These are phyloP conservation scores for Pristionchus maxplancki DNA, from an alignment of 2,888 invertebrate genomes.

Conservation along the genomic window DNA sequence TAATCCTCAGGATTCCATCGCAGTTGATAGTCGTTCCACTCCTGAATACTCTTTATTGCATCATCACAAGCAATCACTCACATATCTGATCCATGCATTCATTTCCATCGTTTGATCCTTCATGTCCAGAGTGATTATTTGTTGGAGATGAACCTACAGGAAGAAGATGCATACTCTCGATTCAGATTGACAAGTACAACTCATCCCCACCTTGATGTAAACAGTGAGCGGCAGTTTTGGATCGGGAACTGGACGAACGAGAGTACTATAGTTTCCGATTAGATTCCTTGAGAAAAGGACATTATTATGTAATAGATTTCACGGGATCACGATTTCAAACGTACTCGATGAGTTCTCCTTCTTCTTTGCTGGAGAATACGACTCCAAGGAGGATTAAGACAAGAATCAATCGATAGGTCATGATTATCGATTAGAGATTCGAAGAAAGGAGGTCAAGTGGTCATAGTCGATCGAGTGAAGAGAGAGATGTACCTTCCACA, in stretches of 20 bases:
- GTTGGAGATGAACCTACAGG: slow-evolving; percentile 37
- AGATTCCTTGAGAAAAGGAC: neutral
- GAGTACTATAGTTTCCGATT: slow-evolving; percentile 46
- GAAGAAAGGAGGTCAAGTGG: neutral
- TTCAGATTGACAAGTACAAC: neutral
- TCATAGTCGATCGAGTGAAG: slow-evolving; percentile 27
- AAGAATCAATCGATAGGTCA: neutral
- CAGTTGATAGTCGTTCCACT: slow-evolving; percentile 49
- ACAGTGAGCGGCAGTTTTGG: slow-evolving; percentile 39
- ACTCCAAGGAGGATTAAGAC: neutral
- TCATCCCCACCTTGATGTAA: slow-evolving; percentile 16
- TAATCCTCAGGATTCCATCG: slow-evolving; percentile 41
- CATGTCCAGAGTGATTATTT: slow-evolving; percentile 48
- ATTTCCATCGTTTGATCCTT: slow-evolving; percentile 50
- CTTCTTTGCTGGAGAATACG: neutral
- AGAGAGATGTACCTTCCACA: slow-evolving; percentile 15
- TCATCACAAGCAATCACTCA: neutral
- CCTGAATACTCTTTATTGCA: neutral
- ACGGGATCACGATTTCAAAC: too few species aligned
- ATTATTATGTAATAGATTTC: too few species aligned
- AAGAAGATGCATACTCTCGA: neutral
- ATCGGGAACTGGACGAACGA: slow-evolving; percentile 45
- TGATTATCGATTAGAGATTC: slow-evolving; percentile 17
- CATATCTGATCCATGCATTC: slow-evolving; percentile 50
- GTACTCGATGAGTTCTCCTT: slow-evolving; percentile 8